phyloP scores from a whole-genome alignment of 2,888 invertebrate species.

The Urechis unicinctus region DNA sequence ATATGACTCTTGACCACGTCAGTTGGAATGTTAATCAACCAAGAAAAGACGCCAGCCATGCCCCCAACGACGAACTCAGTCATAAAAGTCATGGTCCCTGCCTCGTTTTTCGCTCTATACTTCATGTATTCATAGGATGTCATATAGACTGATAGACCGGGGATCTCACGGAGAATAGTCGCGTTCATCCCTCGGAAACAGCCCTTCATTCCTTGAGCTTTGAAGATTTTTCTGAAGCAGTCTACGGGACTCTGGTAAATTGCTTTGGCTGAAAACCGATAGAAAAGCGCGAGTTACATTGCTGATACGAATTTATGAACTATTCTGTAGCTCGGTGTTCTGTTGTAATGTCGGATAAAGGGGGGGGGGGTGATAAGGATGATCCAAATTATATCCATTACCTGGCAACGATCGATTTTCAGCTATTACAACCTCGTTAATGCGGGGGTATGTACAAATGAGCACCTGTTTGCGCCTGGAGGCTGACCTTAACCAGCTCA shows the following conservation, averaged over 20 bases:
- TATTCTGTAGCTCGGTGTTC: too few species aligned
- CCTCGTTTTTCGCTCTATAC: slow-evolving; percentile 22
- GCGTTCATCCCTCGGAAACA: slow-evolving; percentile 43
- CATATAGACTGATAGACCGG: slow-evolving; percentile 62
- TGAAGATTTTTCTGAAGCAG: slow-evolving; percentile 55
- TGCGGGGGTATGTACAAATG: neutral
- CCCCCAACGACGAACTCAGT: slow-evolving; percentile 41
- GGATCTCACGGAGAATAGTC: slow-evolving; percentile 55
- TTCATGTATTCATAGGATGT: slow-evolving; percentile 55
- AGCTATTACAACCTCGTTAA: neutral
- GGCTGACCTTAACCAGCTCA: slow-evolving; percentile 64
- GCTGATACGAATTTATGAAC: too few species aligned
- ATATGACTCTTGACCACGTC: slow-evolving; percentile 71
- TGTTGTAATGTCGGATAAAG: too few species aligned
- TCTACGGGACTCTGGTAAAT: slow-evolving; percentile 54
- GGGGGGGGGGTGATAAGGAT: too few species aligned
- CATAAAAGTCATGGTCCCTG: slow-evolving; percentile 1
- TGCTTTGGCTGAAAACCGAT: slow-evolving; percentile 5
- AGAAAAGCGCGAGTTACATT: too few species aligned
- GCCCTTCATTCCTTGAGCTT: slow-evolving; percentile 44
- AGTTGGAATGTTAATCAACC: slow-evolving; percentile 65
- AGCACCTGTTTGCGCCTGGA: slow-evolving; percentile 54
- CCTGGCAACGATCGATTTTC: too few species aligned
- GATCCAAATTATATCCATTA: too few species aligned
- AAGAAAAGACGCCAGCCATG: slow-evolving; percentile 58